Evolutionary conservation across 2,888 invertebrate genomes (phyloP).

Genomic region (Drosophila subquinaria): DNA sequence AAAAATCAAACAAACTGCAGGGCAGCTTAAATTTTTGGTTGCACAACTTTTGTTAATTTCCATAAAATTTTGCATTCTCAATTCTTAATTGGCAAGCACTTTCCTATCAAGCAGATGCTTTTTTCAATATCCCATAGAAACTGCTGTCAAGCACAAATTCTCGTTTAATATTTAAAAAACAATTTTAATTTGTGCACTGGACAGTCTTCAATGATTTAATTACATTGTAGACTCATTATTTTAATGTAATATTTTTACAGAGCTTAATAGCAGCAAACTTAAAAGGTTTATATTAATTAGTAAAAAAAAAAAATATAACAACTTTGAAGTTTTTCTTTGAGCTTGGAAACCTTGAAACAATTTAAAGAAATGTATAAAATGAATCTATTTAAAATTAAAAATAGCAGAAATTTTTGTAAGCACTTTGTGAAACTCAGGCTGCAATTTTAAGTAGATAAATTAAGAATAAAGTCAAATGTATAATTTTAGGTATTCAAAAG

Average conservation of each 20-base stretch:
- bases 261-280: not conserved
- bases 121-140: not conserved
- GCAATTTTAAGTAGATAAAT: not conserved
- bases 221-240: constrained; percentile 21
- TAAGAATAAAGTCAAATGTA: not conserved
- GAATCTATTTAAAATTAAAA: not conserved
- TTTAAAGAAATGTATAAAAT: not conserved
- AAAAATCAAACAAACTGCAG: constrained; percentile 66
- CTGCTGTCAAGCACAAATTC: not conserved
- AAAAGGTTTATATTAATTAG: not conserved
- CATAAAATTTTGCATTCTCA: constrained; percentile 45
- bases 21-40: constrained; percentile 49
- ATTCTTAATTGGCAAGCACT: constrained; percentile 7
- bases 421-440: not conserved
- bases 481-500: not conserved
- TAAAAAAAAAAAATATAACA: not conserved
- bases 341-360: not conserved
- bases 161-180: not conserved
- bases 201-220: not conserved
- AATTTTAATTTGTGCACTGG: not conserved
- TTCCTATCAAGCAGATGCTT: not conserved
- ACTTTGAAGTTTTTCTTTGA: not conserved
- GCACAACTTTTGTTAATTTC: constrained; percentile 41
- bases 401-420: not conserved
- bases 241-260: constrained; percentile 1